Evolutionary conservation across 2,888 invertebrate genomes (phyloP).

Genomic region (Onthophagus sagittarius): DNA sequence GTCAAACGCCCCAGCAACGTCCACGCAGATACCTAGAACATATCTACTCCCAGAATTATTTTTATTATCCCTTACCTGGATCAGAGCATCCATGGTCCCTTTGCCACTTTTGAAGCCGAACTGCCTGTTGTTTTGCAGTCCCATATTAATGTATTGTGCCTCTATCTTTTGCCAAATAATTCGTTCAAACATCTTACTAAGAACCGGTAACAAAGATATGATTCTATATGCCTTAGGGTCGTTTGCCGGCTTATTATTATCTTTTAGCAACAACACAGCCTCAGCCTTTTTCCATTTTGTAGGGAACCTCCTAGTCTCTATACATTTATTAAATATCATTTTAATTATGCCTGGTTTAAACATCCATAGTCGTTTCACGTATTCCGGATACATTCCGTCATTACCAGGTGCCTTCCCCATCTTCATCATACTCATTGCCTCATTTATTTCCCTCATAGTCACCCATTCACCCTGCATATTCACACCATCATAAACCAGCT

Average conservation of each 20-base stretch:
- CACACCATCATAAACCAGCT: too few relatives aligned
- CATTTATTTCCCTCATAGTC: too few relatives aligned
- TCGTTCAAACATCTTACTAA: neutral
- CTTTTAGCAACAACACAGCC: neutral
- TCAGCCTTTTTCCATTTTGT: neutral
- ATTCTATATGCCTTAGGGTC: neutral
- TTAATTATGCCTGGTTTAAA: too few relatives aligned
- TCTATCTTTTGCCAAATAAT: neutral
- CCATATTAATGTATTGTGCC: too few relatives aligned
- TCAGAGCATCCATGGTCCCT: slow-evolving; percentile 3
- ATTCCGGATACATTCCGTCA: too few relatives aligned
- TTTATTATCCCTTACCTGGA: neutral
- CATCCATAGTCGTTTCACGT: too few relatives aligned
- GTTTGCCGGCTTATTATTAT: neutral
- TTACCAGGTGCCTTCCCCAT: too few relatives aligned
- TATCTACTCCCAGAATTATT: slow-evolving; percentile 1
- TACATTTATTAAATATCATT: neutral
- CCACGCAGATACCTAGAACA: slow-evolving; percentile 13
- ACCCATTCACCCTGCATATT: too few relatives aligned
- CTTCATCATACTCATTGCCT: too few relatives aligned
- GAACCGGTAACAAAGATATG: neutral
- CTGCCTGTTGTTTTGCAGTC: neutral
- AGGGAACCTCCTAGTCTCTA: neutral
- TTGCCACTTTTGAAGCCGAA: neutral
- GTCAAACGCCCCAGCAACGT: slow-evolving; percentile 23